phyloP scores from a whole-genome alignment of 2,797 vertebrate genomes.

The Lindbergichthys nudifrons region DNA sequence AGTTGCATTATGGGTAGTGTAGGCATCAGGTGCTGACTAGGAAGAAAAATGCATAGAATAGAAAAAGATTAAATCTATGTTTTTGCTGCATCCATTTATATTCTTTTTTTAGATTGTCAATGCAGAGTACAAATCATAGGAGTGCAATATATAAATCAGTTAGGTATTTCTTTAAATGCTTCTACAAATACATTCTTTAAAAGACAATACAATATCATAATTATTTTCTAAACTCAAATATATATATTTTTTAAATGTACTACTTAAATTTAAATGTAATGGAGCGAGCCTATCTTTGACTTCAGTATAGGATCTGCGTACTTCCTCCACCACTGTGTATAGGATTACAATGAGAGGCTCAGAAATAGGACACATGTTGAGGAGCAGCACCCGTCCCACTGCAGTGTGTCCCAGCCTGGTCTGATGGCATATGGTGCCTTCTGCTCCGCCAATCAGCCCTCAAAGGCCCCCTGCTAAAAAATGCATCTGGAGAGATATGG shows the following conservation, averaged over 20 bases:
- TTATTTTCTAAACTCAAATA: background rate
- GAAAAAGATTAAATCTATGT: background rate
- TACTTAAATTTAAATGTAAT: background rate
- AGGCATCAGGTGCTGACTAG: no score
- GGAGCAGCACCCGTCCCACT: slow-evolving; percentile 34
- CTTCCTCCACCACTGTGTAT: background rate
- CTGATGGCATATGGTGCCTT: slow-evolving; percentile 64
- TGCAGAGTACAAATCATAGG: background rate
- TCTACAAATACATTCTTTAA: background rate
- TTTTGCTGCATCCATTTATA: background rate
- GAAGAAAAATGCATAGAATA: background rate
- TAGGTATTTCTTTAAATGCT: background rate
- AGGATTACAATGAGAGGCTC: slow-evolving; percentile 48
- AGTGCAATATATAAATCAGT: background rate
- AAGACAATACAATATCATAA: background rate
- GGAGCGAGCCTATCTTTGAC: background rate
- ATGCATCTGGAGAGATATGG: slow-evolving; percentile 42
- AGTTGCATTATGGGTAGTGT: slow-evolving; percentile 7
- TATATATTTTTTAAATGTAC: no score
- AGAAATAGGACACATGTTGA: slow-evolving; percentile 69
- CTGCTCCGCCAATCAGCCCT: slow-evolving; percentile 64
- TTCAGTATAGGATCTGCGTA: background rate
- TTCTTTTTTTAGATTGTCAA: background rate
- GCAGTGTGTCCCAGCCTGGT: slow-evolving; percentile 36
- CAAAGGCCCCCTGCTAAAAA: slow-evolving; percentile 58